A percentile compares a stretch with the other conserved stretches of the same genome.
phyloP scores from a whole-genome alignment of 2,113 vertebrate species.

The Hypomesus transpacificus region DNA sequence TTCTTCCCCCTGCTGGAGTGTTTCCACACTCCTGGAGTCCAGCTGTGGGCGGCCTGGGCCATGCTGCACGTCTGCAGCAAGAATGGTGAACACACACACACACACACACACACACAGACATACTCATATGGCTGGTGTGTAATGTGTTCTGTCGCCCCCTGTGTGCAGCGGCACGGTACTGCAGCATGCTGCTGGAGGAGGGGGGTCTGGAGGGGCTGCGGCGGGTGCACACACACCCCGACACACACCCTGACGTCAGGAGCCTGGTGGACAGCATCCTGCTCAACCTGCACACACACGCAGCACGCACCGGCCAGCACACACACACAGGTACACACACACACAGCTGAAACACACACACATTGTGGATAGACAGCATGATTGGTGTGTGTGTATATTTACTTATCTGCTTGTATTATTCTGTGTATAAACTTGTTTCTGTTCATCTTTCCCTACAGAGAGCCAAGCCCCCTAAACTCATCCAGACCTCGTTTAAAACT shows the following conservation, averaged over 20 bases:
- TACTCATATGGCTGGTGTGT: neutral
- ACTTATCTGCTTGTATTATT: too few relatives aligned
- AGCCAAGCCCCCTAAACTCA: too few relatives aligned
- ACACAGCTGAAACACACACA: conserved; percentile 14
- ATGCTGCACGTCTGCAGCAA: conserved; percentile 99
- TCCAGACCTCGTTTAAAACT: too few relatives aligned
- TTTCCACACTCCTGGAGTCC: conserved; percentile 93
- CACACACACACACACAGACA: neutral
- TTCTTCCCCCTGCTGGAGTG: conserved; percentile 96
- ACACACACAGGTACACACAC: conserved; percentile 32
- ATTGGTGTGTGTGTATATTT: neutral
- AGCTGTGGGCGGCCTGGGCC: conserved; percentile 98
- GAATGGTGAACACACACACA: conserved; percentile 76
- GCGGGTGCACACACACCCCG: conserved; percentile 81
- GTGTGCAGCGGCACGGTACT: conserved; percentile 87
- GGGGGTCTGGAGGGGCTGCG: conserved; percentile 90
- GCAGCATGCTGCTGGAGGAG: conserved; percentile 97
- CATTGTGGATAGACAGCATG: neutral
- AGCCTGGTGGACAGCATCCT: conserved; percentile 87
- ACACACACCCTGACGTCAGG: conserved; percentile 86
- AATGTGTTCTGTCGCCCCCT: neutral
- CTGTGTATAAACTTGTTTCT: too few relatives aligned
- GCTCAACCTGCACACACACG: conserved; percentile 89
- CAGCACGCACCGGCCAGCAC: conserved; percentile 81
- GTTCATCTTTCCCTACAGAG: too few relatives aligned